A percentile compares a stretch with the other conserved stretches of the same genome.
phyloP scores from a whole-genome alignment of 2,797 vertebrate species.

The Petrocephalus schoutedeni region DNA sequence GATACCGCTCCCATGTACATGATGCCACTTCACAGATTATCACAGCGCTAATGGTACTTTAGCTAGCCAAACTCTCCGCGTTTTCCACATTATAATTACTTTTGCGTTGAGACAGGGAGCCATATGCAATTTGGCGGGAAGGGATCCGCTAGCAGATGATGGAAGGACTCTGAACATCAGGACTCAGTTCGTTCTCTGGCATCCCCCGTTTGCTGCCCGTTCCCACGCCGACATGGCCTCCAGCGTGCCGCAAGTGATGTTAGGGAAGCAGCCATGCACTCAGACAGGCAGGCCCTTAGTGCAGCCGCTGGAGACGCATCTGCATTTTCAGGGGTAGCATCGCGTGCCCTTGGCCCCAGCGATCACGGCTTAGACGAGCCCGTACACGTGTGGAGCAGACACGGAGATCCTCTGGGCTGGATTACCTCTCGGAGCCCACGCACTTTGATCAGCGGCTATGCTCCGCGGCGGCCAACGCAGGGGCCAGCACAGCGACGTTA shows the following conservation, averaged over 20 bases:
- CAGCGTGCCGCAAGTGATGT: neutral
- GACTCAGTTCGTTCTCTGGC: neutral
- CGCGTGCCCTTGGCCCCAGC: neutral
- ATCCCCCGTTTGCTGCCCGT: neutral
- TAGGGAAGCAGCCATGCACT: neutral
- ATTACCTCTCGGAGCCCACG: neutral
- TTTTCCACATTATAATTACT: neutral
- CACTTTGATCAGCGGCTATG: slow-evolving; percentile 18
- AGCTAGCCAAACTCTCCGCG: neutral
- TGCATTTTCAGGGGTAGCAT: neutral
- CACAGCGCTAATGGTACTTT: neutral
- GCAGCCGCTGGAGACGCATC: neutral
- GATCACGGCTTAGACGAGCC: neutral
- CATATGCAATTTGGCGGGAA: neutral
- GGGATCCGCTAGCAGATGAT: neutral
- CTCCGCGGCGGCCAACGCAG: neutral
- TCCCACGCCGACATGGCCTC: neutral
- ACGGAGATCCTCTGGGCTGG: neutral
- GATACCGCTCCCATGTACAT: neutral
- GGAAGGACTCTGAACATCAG: neutral
- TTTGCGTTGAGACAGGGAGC: neutral
- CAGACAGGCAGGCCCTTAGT: neutral
- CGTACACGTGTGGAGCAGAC: neutral
- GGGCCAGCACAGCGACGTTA: neutral
- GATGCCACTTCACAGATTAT: neutral